Base-by-base conservation (phyloP, 2,113 vertebrate genomes). In the Indri indri region DNA sequence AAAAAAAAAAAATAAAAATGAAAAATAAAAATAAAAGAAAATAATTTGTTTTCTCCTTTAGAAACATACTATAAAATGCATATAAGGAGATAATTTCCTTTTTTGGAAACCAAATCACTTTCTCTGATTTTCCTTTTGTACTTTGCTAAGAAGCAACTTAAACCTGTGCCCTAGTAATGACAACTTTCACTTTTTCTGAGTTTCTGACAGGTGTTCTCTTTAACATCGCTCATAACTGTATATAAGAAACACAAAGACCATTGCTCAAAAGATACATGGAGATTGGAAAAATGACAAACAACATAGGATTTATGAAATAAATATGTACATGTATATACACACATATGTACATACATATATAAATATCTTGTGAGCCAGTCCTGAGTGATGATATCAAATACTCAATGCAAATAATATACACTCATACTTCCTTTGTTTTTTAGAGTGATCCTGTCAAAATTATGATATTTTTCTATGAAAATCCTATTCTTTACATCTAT, bases 321-420 rank as follows among this genome's bases (percentile, higher is more conserved):
- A 45, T 54, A 52, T 5, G 8, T 7, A 59, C 5, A 40, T 34
- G 23, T 13, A 70, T 20, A 20, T 9, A 70, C 25, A 27, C 59
- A 61, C 59, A 27, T 61, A 61, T 61, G 25, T 61, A 10, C 9
- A 18, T 18, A 68, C 2, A 68, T 18, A 68, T 47, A 79, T 32
- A 94, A 97, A 76, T 79, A 97, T 97, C 90, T 94, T 98, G 89
- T 97, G 80, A 97, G 81, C 34, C 5, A 95, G 30, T 84, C 79
- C 93, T 97, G 96, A 96, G n/a, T 92, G 97, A 98, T 96, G 95
- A 89, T 70, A 83, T 81, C 95, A 98, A 95, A 98, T 98, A 97
- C 45, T 54, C 87, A 97, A 97, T 91, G 76, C 52, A 97, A 98
- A 97, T 97, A 45, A 96, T 1, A 68, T 27, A 8, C 5, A 90